Base-by-base conservation (phyloP, 1,140 invertebrate species). In the Sminthurinus signatus region DNA sequence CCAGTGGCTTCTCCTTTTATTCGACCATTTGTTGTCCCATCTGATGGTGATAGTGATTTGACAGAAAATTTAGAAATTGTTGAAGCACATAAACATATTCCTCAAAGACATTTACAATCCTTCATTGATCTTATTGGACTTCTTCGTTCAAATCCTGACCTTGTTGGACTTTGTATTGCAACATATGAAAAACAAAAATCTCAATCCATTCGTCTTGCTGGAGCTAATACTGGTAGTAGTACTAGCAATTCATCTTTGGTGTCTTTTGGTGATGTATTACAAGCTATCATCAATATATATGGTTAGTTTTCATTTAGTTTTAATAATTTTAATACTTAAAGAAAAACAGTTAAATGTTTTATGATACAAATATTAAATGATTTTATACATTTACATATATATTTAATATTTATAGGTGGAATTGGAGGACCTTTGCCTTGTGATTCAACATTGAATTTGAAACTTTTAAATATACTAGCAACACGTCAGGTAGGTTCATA, bases 11-110 rank as follows among this genome's bases (percentile, higher is more conserved):
- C 70, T 10, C 62, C 64, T n/a, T 71, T 68, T 29, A 17, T 63
- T n/a, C 60, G 52, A 72, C 84, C 84, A 65, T 76, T 96, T 62
- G 85, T 94, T 51, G 80, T 88, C 19, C 84, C 86, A 8, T 80
- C 84, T 32, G 88, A 90, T 73, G 83, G 83, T 36, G 80, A 84
- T 70, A 87, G 89, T 8, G 89, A 88, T 75, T 77, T 82, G 44
- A 80, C 95, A 25, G 87, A 92, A 70, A 84, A 83, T 72, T 85
- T 87, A 2, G 82, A 84, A 54, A 96, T 97, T 77, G 79, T 93
- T 39, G 91, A 96, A 76, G 89, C 86, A 28, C 91, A 93, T 75
- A 91, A 93, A 78, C 83, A 86, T 51, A 77, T 96, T 56, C 85
- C 86, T 72, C 90, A 89, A 74, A 84, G 69, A 19, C 56, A 68